Evolutionary conservation across 2,888 invertebrate genomes (phyloP).

Genomic region (Monoplex corrugatus): DNA sequence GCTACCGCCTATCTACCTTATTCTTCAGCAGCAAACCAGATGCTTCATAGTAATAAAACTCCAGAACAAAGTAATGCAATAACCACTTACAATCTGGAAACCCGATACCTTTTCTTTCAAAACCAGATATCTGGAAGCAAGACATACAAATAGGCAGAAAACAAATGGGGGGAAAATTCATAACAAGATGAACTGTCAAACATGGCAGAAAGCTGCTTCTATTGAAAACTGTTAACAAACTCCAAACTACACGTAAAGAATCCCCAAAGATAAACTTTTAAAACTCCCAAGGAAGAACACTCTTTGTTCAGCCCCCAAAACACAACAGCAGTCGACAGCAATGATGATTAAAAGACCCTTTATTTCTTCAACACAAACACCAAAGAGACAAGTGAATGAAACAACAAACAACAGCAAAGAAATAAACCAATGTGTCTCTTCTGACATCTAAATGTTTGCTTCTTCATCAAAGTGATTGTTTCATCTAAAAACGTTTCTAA

Average conservation of each 20-base stretch:
- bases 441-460: background rate
- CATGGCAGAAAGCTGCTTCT: background rate
- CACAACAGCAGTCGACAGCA: background rate
- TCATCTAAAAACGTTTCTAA: background rate
- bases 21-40: too few relatives aligned
- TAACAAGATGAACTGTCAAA: background rate
- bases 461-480: background rate
- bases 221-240: too few relatives aligned
- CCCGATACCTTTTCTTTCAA: too few relatives aligned
- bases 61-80: too few relatives aligned
- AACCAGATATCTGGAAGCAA: too few relatives aligned
- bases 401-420: conserved; percentile 18
- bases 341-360: conserved; percentile 31
- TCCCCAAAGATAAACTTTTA: background rate
- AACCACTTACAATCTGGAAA: too few relatives aligned
- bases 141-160: too few relatives aligned
- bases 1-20: too few relatives aligned
- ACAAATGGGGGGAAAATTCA: too few relatives aligned
- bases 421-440: background rate
- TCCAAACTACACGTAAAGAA: too few relatives aligned
- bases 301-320: background rate
- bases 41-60: too few relatives aligned
- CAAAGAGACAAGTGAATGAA: background rate
- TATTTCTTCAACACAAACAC: background rate
- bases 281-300: background rate